These are phyloP conservation scores for Hippocampus mohnikei DNA, from an alignment of 2,113 vertebrate species.

Conservation along the genomic window DNA sequence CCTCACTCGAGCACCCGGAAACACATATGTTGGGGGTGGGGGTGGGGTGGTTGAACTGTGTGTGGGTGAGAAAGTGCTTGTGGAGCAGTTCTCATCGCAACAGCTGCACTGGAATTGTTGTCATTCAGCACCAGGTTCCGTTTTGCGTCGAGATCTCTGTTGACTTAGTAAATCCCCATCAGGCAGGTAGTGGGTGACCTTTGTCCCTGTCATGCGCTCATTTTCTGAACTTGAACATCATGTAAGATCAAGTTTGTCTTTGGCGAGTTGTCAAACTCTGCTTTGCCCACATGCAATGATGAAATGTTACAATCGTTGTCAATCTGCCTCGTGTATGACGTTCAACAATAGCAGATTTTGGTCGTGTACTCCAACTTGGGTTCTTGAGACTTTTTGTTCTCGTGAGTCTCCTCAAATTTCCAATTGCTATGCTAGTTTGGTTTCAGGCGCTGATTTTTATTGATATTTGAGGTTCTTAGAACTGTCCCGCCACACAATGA, in stretches of 20 bases:
- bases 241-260: background rate
- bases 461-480: too few relatives aligned
- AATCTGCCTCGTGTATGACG: too few relatives aligned
- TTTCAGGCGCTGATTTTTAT: too few relatives aligned
- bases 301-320: too few relatives aligned
- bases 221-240: background rate
- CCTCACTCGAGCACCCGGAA: background rate
- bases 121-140: background rate
- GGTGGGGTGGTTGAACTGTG: background rate
- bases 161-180: background rate
- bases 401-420: too few relatives aligned
- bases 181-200: background rate
- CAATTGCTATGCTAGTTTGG: too few relatives aligned
- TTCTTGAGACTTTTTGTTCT: too few relatives aligned
- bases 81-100: background rate
- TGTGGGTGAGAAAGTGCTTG: background rate
- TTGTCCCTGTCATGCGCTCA: background rate
- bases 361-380: too few relatives aligned
- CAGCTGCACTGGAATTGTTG: constrained; percentile 1
- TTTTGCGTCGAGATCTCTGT: background rate
- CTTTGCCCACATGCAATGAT: too few relatives aligned
- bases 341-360: too few relatives aligned
- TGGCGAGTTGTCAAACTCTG: too few relatives aligned
- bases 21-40: background rate
- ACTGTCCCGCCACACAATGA: too few relatives aligned